Conservation (phyloP, 2,113 vertebrate genomes). For the Paedocypris sp. region DNA sequence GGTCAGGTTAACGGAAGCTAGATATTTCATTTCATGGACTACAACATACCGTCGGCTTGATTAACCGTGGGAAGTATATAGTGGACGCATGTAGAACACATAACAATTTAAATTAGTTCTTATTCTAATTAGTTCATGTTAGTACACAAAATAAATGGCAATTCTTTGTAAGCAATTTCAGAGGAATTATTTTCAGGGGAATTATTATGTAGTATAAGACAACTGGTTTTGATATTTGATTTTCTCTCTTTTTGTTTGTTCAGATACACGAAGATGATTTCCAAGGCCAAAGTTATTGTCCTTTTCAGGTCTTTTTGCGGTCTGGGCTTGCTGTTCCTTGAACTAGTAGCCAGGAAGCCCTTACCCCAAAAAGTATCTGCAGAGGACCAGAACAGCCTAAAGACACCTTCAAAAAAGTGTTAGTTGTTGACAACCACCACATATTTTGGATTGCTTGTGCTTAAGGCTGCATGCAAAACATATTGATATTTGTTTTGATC, state of each 20-base stretch:
- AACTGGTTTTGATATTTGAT: not conserved
- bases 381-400: constrained; percentile 55
- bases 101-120: too few relatives aligned
- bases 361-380: constrained; percentile 99
- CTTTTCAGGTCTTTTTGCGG: constrained; percentile 90
- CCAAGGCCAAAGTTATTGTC: constrained; percentile 43
- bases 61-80: too few relatives aligned
- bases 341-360: constrained; percentile 91
- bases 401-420: not conserved
- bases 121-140: too few relatives aligned
- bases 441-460: too few relatives aligned
- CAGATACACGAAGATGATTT: constrained; percentile 11
- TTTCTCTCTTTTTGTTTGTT: constrained; percentile 2
- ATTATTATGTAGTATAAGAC: not conserved
- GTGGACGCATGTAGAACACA: too few relatives aligned
- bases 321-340: constrained; percentile 95
- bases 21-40: constrained; percentile 45
- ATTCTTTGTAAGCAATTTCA: not conserved
- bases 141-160: too few relatives aligned
- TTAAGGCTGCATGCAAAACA: too few relatives aligned
- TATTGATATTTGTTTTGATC: too few relatives aligned
- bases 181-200: not conserved
- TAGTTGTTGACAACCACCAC: too few relatives aligned
- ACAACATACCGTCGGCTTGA: too few relatives aligned
- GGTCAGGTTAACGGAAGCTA: constrained; percentile 54